phyloP scores from a whole-genome alignment of 2,797 vertebrate genomes.

The Toxotes lorentzi region DNA sequence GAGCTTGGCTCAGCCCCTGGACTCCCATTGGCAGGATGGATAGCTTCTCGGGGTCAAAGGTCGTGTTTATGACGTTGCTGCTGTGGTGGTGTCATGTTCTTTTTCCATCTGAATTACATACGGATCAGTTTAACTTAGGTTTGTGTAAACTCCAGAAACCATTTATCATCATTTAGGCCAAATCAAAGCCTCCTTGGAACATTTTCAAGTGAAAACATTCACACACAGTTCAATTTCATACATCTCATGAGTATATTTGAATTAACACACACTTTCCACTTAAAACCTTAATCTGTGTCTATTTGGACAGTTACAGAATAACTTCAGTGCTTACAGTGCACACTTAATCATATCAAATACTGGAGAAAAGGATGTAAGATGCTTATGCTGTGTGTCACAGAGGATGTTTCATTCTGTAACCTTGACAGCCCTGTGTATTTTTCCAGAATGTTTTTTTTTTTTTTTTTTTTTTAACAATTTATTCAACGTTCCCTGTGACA shows the following conservation, averaged over 20 bases:
- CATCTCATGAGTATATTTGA: not conserved
- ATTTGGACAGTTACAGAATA: not conserved
- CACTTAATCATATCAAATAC: too few species aligned
- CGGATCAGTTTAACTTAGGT: constrained; percentile 13
- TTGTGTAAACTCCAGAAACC: not conserved
- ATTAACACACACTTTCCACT: not conserved
- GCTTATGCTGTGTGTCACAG: too few species aligned
- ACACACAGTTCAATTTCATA: not conserved
- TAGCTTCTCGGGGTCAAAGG: constrained; percentile 59
- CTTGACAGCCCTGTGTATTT: not conserved
- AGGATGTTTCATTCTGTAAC: not conserved
- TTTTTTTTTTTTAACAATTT: constrained; percentile 14
- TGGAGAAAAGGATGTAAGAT: not conserved
- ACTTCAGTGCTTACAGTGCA: too few species aligned
- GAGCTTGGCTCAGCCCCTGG: constrained; percentile 56
- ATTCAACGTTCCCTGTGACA: constrained; percentile 24
- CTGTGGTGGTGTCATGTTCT: constrained; percentile 36
- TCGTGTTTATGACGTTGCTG: constrained; percentile 58
- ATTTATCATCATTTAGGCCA: constrained; percentile 21
- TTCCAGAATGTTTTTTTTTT: not conserved
- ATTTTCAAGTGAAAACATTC: not conserved
- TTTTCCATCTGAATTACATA: constrained; percentile 52
- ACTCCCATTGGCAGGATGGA: constrained; percentile 62
- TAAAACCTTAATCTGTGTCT: not conserved
- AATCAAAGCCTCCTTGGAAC: constrained; percentile 6